Evolutionary conservation across 2,797 vertebrate genomes (phyloP).

Genomic region (Bradypodion pumilum): DNA sequence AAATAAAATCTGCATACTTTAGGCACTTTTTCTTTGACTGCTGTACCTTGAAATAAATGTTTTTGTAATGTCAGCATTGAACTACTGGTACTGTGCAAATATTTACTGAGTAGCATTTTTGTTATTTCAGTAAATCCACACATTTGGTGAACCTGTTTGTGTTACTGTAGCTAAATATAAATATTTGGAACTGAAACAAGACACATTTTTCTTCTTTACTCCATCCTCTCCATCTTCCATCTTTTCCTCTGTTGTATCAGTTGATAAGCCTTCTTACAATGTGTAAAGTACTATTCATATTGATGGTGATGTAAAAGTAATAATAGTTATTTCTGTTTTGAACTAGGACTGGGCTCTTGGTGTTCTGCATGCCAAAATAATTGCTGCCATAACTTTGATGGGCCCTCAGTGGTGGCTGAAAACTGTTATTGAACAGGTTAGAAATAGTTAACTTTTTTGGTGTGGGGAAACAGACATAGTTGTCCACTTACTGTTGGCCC

Average conservation of each 20-base stretch:
- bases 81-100: background rate
- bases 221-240: background rate
- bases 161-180: background rate
- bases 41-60: background rate
- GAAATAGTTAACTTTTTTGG: constrained; percentile 29
- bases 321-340: constrained; percentile 34
- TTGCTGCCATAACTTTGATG: constrained; percentile 96
- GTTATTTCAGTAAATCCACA: background rate
- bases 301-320: background rate
- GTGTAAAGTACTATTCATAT: background rate
- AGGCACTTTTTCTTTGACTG: background rate
- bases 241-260: background rate
- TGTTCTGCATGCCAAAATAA: constrained; percentile 98
- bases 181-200: background rate
- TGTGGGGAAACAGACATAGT: background rate
- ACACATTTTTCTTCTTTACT: background rate
- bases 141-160: background rate
- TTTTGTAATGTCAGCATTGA: background rate
- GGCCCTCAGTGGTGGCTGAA: constrained; percentile 99
- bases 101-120: background rate
- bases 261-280: background rate
- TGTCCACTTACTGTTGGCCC: background rate
- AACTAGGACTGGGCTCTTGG: constrained; percentile 95
- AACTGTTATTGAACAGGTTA: constrained; percentile 96
- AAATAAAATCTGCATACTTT: background rate